Evolutionary conservation across 2,888 invertebrate genomes (phyloP).

Genomic region (Corbicula japonica): DNA sequence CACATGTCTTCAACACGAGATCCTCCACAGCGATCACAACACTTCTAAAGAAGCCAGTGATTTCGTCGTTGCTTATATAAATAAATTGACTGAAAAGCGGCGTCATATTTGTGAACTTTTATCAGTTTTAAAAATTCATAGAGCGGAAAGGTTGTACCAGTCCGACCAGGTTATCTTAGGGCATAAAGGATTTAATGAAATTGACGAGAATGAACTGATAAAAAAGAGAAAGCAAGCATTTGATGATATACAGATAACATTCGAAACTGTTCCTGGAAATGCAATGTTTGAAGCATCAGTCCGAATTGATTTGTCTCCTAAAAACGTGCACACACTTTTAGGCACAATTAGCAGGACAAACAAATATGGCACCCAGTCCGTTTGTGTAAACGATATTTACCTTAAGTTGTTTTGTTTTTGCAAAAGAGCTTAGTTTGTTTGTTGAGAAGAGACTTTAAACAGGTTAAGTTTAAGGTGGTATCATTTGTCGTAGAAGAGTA

Average conservation of each 20-base stretch:
- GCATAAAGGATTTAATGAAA: no score
- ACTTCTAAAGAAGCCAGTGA: no score
- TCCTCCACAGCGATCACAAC: no score
- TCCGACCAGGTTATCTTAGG: slow-evolving; percentile 15
- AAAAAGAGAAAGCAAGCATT: no score
- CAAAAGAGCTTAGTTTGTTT: no score
- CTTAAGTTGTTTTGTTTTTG: slow-evolving; percentile 86
- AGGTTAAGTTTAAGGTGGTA: no score
- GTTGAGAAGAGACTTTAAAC: no score
- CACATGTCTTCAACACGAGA: slow-evolving; percentile 92
- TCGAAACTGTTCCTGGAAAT: slow-evolving; percentile 90
- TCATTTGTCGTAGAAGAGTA: no score
- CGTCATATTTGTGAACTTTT: slow-evolving; percentile 86
- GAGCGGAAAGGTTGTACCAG: slow-evolving; percentile 9
- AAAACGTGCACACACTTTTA: slow-evolving; percentile 88
- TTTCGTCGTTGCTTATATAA: no score
- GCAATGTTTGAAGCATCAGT: slow-evolving; percentile 94
- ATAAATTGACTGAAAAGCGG: slow-evolving; percentile 90
- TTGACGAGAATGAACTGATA: no score
- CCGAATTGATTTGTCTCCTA: slow-evolving; percentile 84
- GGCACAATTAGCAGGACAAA: slow-evolving; percentile 89
- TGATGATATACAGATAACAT: slow-evolving; percentile 89
- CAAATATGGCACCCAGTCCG: slow-evolving; percentile 86
- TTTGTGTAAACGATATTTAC: slow-evolving; percentile 83
- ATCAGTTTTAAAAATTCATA: slow-evolving; percentile 65